Conservation (phyloP, 1,140 invertebrate genomes). For the Zaprionus africanus region DNA sequence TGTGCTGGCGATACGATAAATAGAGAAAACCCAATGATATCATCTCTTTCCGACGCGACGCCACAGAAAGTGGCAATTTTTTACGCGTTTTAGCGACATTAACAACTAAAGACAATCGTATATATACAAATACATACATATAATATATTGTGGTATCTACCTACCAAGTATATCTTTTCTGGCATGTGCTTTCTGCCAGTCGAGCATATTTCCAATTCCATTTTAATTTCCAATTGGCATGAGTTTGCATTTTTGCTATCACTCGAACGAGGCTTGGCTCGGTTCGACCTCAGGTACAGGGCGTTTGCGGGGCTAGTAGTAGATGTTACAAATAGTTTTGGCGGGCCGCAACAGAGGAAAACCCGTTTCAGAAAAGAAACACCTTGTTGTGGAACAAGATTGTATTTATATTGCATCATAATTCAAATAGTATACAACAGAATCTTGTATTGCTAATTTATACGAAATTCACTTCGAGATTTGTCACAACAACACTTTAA, state of each 20-base stretch:
- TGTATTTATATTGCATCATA: not conserved
- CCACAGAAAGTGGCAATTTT: slow-evolving; percentile 35
- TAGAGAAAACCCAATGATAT: slow-evolving; percentile 52
- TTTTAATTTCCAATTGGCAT: slow-evolving; percentile 23
- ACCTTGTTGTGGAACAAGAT: not conserved
- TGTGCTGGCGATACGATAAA: slow-evolving; percentile 26
- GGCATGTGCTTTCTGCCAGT: slow-evolving; percentile 13
- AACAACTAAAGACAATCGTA: not conserved
- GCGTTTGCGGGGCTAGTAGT: not conserved
- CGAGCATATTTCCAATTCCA: slow-evolving; percentile 8
- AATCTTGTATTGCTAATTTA: not conserved
- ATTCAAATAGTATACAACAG: not conserved
- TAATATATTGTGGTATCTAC: not conserved
- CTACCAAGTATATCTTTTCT: not conserved
- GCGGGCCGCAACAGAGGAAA: not conserved
- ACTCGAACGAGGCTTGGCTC: slow-evolving; percentile 28
- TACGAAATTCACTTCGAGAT: not conserved
- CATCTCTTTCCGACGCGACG: slow-evolving; percentile 41
- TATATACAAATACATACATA: slow-evolving; percentile 10
- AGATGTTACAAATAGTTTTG: slow-evolving; percentile 3
- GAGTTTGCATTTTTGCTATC: slow-evolving; percentile 59
- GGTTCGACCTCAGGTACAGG: slow-evolving; percentile 20
- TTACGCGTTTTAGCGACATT: slow-evolving; percentile 15
- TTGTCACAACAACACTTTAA: not conserved
- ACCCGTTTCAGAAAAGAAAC: not conserved